These are phyloP conservation scores for Malurus elegans DNA, from an alignment of 2,113 vertebrate species.

Conservation along the genomic window DNA sequence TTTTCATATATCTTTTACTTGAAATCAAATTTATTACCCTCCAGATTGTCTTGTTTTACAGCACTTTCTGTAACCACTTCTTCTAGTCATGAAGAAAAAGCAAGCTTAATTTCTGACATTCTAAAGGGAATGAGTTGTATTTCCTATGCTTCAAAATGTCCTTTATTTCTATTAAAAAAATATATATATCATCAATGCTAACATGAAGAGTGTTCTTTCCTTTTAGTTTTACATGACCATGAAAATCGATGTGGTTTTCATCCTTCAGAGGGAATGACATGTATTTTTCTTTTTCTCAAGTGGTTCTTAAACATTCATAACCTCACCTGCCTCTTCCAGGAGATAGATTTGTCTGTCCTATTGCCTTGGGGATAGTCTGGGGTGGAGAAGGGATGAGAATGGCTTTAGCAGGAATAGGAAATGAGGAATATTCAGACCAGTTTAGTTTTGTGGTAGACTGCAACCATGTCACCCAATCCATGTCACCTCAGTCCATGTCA, in stretches of 20 bases:
- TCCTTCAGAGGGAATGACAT: background rate
- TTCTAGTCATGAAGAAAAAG: background rate
- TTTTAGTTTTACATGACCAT: background rate
- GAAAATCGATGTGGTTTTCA: background rate
- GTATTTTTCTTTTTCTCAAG: background rate
- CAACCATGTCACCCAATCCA: background rate
- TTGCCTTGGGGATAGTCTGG: background rate
- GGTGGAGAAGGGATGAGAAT: background rate
- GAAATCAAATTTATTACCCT: background rate
- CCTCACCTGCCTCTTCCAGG: background rate
- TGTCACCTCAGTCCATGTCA: rapidly evolving
- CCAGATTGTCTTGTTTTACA: background rate
- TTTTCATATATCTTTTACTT: background rate
- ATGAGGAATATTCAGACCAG: background rate
- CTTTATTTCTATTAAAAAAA: background rate
- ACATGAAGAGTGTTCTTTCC: background rate
- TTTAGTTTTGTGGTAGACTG: background rate
- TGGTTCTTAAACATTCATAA: background rate
- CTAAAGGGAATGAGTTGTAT: background rate
- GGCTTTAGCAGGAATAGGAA: background rate
- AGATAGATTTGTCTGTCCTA: background rate
- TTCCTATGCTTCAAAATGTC: background rate
- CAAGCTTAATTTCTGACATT: background rate
- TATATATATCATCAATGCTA: background rate
- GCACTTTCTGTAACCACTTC: background rate